phyloP scores from a whole-genome alignment of 2,113 vertebrate species.

The Daphoenositta chrysoptera region DNA sequence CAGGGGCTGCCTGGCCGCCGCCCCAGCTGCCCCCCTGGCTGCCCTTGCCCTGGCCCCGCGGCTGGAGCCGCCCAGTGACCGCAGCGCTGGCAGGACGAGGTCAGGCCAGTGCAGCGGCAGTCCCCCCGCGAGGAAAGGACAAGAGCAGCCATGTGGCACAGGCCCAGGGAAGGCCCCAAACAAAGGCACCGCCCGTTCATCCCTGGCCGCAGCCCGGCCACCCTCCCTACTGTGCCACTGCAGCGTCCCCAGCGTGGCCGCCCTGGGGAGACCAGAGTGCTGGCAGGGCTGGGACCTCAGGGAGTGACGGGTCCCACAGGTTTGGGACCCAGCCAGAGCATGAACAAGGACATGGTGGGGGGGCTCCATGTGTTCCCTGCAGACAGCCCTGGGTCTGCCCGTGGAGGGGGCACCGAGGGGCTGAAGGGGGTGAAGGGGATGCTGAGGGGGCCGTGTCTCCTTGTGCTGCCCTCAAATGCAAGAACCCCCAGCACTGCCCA shows the following conservation, averaged over 20 bases:
- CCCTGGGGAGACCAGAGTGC: neutral
- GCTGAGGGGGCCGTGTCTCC: fast-evolving
- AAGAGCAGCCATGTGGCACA: neutral
- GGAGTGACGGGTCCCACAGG: fast-evolving
- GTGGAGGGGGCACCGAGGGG: fast-evolving
- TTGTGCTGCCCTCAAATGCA: neutral
- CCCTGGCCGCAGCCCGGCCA: neutral
- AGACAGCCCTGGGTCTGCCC: neutral
- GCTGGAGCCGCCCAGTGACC: neutral
- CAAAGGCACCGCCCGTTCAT: neutral
- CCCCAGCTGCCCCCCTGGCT: neutral
- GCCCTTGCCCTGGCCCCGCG: neutral
- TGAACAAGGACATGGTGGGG: neutral
- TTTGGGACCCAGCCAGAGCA: neutral
- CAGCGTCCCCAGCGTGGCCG: neutral
- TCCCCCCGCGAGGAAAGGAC: neutral
- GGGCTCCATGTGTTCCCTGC: neutral
- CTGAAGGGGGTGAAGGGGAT: too few relatives aligned
- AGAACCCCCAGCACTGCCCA: neutral
- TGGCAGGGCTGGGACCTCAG: neutral
- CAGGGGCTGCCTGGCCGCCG: neutral
- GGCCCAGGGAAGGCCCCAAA: neutral
- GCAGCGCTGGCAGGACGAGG: neutral
- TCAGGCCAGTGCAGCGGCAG: neutral
- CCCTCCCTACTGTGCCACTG: neutral